Conservation (phyloP, 2,888 invertebrate genomes). For the Trisateles emortualis region DNA sequence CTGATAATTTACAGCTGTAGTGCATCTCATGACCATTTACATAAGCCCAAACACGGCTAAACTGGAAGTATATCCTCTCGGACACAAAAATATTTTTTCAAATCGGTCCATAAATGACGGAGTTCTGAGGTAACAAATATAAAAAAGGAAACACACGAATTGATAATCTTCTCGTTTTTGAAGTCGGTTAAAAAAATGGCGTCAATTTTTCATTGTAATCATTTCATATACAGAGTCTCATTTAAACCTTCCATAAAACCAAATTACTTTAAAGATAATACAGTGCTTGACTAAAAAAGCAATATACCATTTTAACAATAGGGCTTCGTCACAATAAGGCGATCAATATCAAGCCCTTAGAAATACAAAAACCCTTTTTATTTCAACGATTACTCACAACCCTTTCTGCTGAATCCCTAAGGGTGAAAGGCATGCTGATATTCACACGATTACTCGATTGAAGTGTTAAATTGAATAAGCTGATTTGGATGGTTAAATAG, state of each 20-base stretch:
- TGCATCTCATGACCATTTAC: too few species aligned
- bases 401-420: conserved; percentile 8
- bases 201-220: too few species aligned
- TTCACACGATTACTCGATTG: conserved; percentile 30
- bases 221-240: not conserved
- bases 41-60: too few species aligned
- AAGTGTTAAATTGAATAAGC: conserved; percentile 33
- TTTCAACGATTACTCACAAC: conserved; percentile 24
- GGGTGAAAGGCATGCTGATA: conserved; percentile 15
- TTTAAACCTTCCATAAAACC: conserved; percentile 7
- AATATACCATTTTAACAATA: conserved; percentile 16
- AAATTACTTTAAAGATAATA: conserved; percentile 8
- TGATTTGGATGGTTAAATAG: not conserved
- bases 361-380: conserved; percentile 16
- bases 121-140: too few species aligned
- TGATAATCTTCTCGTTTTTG: too few species aligned
- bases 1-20: too few species aligned
- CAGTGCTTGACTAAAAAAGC: conserved; percentile 7
- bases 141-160: too few species aligned
- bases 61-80: too few species aligned
- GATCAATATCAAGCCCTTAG: conserved; percentile 11
- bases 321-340: conserved; percentile 7
- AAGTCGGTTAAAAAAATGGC: too few species aligned
- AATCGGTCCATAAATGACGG: too few species aligned
- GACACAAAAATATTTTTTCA: too few species aligned